These are phyloP conservation scores for Nicator chloris DNA, from an alignment of 2,113 vertebrate genomes.

Conservation along the genomic window DNA sequence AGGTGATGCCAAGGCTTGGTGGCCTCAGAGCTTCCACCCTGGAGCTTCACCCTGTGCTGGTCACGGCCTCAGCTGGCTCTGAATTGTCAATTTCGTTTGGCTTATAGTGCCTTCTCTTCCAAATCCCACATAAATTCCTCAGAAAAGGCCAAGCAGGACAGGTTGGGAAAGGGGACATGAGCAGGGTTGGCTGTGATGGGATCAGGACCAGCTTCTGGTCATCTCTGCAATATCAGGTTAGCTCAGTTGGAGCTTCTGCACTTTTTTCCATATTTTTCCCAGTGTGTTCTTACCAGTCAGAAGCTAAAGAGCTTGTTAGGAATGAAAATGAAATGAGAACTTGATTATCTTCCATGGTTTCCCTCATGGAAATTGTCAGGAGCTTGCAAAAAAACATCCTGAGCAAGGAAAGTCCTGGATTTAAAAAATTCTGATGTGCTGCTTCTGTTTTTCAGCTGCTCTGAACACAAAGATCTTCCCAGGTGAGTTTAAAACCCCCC, in stretches of 20 bases:
- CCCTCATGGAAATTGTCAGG: background rate
- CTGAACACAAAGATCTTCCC: background rate
- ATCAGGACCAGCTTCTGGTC: background rate
- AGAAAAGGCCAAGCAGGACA: background rate
- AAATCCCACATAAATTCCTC: background rate
- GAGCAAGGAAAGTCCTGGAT: background rate
- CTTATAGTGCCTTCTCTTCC: background rate
- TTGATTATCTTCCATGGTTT: background rate
- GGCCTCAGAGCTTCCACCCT: background rate
- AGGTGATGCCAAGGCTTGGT: background rate
- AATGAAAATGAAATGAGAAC: background rate
- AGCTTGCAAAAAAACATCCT: background rate
- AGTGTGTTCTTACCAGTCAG: accelerated
- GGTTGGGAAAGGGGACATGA: background rate
- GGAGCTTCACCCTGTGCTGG: background rate
- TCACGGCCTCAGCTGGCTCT: background rate
- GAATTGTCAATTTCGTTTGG: background rate
- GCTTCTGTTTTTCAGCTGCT: background rate
- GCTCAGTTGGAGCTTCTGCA: background rate
- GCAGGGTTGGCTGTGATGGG: background rate
- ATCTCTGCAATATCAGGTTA: background rate
- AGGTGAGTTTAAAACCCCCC: background rate
- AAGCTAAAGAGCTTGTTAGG: background rate
- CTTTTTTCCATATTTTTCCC: background rate
- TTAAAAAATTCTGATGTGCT: background rate